phyloP scores from a whole-genome alignment of 2,888 invertebrate species.

The Hoplodrina ambigua region DNA sequence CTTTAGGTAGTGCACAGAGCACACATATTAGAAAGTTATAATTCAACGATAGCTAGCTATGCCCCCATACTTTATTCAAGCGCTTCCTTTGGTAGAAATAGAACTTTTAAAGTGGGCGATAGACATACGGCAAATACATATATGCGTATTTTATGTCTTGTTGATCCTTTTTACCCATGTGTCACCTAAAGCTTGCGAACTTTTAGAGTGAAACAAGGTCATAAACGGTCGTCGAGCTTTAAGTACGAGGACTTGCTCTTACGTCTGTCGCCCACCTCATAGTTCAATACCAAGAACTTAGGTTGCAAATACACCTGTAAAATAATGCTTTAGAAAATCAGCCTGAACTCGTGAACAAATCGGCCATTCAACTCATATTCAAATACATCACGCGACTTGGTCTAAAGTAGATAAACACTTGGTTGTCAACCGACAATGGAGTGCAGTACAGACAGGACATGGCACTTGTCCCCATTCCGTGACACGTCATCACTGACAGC shows the following conservation, averaged over 20 bases:
- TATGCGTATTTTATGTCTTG: too few relatives aligned
- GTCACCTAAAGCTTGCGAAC: too few relatives aligned
- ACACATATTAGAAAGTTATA: conserved; percentile 46
- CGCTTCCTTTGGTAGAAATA: conserved; percentile 12
- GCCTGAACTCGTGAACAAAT: conserved; percentile 22
- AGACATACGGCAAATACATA: too few relatives aligned
- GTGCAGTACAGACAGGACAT: conserved; percentile 76
- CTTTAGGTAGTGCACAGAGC: conserved; percentile 1
- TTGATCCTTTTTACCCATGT: too few relatives aligned
- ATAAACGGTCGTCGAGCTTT: too few relatives aligned
- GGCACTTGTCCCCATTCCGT: conserved; percentile 78
- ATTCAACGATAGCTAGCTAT: conserved; percentile 6
- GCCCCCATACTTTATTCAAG: conserved; percentile 2
- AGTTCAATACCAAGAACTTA: not conserved
- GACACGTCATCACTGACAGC: conserved; percentile 48
- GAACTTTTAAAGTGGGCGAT: not conserved
- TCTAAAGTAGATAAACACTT: conserved; percentile 58
- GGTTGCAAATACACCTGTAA: conserved; percentile 10
- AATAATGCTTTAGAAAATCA: conserved; percentile 6
- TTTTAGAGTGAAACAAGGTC: too few relatives aligned
- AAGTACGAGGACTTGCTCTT: too few relatives aligned
- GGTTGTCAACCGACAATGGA: conserved; percentile 57
- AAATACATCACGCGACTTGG: conserved; percentile 37
- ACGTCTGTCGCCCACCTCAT: too few relatives aligned
- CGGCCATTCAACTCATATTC: conserved; percentile 51